These are phyloP conservation scores for Ciconia nigra DNA, from an alignment of 2,797 vertebrate genomes.

Conservation along the genomic window DNA sequence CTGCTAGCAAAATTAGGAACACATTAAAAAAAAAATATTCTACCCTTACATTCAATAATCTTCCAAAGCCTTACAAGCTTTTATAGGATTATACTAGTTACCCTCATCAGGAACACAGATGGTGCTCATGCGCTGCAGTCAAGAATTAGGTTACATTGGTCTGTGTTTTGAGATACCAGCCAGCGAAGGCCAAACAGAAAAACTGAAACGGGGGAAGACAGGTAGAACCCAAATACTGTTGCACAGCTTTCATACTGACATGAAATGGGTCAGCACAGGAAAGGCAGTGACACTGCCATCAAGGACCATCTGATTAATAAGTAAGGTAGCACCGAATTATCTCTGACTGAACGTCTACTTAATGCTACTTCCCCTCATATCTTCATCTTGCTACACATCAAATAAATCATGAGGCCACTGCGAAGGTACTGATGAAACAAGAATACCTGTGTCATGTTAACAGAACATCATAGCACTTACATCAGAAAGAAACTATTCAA, in stretches of 20 bases:
- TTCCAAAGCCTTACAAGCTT: background rate
- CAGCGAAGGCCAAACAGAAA: background rate
- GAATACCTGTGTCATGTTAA: background rate
- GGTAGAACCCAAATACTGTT: background rate
- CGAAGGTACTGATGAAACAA: background rate
- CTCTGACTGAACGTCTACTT: background rate
- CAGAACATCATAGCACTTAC: background rate
- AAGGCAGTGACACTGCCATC: background rate
- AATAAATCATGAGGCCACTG: background rate
- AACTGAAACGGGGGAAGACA: background rate
- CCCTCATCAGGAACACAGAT: background rate
- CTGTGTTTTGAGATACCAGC: background rate
- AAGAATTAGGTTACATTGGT: background rate
- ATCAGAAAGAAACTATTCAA: background rate
- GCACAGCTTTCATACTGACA: background rate
- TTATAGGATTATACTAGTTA: background rate
- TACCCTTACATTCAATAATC: background rate
- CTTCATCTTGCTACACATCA: fast-evolving
- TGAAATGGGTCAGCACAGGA: background rate
- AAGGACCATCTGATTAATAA: background rate
- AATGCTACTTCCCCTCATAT: background rate
- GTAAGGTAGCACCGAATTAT: background rate
- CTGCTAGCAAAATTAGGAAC: background rate
- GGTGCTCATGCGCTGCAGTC: background rate
- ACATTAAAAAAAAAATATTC: background rate